Percentiles rank a stretch among this genome's conserved stretches.
Conservation (phyloP, 2,797 vertebrate genomes). For the Benthosema pterotum region DNA sequence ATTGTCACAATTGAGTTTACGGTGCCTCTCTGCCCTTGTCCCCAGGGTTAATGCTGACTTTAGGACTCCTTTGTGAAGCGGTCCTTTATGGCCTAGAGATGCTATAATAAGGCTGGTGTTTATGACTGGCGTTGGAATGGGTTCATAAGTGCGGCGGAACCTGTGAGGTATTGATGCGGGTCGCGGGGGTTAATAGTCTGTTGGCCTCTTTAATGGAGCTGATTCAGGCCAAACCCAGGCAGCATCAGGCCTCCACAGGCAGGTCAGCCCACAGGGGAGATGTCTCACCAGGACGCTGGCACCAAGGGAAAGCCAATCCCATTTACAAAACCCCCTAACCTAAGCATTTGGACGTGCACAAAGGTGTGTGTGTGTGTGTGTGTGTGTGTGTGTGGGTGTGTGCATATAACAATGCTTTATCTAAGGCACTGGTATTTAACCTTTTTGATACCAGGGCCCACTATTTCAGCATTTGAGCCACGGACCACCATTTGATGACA, state of each 20-base stretch:
- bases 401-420: too few species aligned
- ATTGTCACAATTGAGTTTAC: slow-evolving; percentile 41
- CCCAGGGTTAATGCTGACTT: slow-evolving; percentile 64
- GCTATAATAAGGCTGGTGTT: slow-evolving; percentile 73
- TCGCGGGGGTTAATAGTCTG: slow-evolving; percentile 78
- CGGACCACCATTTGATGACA: too few species aligned
- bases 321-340: slow-evolving; percentile 57
- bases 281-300: slow-evolving; percentile 6
- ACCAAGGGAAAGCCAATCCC: slow-evolving; percentile 9
- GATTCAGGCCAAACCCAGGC: slow-evolving; percentile 56
- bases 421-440: too few species aligned
- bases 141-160: slow-evolving; percentile 71
- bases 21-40: slow-evolving; percentile 46
- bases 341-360: slow-evolving; percentile 18
- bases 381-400: background rate
- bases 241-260: slow-evolving; percentile 33
- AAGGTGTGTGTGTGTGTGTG: slow-evolving; percentile 24
- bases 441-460: too few species aligned
- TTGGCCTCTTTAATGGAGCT: slow-evolving; percentile 80
- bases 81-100: slow-evolving; percentile 48
- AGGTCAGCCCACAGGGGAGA: slow-evolving; percentile 46
- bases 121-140: slow-evolving; percentile 71
- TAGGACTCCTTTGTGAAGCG: slow-evolving; percentile 56
- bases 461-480: too few species aligned
- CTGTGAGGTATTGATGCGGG: slow-evolving; percentile 68